Percentiles rank a stretch among this genome's conserved stretches.
phyloP scores from a whole-genome alignment of 2,888 invertebrate species.

The Dolichopus griseipennis region DNA sequence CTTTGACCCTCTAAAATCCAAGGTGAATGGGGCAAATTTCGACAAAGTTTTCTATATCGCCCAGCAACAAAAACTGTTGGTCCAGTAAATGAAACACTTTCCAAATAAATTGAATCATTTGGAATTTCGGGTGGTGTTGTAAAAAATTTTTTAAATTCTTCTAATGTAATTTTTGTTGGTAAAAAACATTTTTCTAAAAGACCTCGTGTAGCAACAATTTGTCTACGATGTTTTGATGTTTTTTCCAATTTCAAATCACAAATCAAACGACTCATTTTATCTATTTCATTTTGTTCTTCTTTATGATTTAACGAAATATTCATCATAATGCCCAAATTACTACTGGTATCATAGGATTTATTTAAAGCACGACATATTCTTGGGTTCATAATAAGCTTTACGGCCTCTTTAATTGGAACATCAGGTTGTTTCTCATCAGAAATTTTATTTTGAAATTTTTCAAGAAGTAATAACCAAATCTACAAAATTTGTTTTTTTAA shows the following conservation, averaged over 20 bases:
- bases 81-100: slow-evolving; percentile 32
- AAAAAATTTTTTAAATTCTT: slow-evolving; percentile 46
- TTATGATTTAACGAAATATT: slow-evolving; percentile 44
- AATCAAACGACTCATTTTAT: slow-evolving; percentile 38
- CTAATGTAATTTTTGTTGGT: slow-evolving; percentile 44
- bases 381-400: slow-evolving; percentile 63
- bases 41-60: slow-evolving; percentile 74
- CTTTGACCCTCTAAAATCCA: slow-evolving; percentile 79
- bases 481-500: neutral
- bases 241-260: slow-evolving; percentile 29
- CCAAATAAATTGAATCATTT: slow-evolving; percentile 26
- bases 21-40: slow-evolving; percentile 85
- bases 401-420: slow-evolving; percentile 65
- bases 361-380: slow-evolving; percentile 48
- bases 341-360: slow-evolving; percentile 49
- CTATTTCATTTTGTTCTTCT: slow-evolving; percentile 51
- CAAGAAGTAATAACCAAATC: slow-evolving; percentile 49
- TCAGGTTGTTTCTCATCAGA: slow-evolving; percentile 37
- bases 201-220: slow-evolving; percentile 53
- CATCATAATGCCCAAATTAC: slow-evolving; percentile 46
- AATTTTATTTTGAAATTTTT: slow-evolving; percentile 47
- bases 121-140: slow-evolving; percentile 49
- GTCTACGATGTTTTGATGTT: slow-evolving; percentile 17
- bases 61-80: slow-evolving; percentile 41
- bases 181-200: slow-evolving; percentile 51